phyloP scores from a whole-genome alignment of 2,113 vertebrate genomes.

The Myxocyprinus asiaticus region DNA sequence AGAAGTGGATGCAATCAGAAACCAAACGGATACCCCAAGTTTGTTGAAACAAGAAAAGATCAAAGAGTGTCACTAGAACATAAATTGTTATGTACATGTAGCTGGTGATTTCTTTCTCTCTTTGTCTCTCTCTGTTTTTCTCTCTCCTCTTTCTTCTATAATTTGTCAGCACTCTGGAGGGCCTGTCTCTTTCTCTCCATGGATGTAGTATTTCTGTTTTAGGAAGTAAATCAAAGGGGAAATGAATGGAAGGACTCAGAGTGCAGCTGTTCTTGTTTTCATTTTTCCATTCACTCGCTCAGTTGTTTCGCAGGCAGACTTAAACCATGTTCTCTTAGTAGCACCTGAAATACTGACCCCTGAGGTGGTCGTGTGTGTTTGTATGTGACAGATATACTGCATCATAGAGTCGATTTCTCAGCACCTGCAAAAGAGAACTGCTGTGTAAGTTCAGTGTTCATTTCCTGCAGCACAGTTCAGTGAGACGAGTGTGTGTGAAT shows the following conservation, averaged over 20 bases:
- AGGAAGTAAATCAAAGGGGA: constrained; percentile 34
- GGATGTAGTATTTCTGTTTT: constrained; percentile 34
- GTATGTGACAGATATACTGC: constrained; percentile 57
- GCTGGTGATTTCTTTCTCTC: background rate
- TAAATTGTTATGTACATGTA: background rate
- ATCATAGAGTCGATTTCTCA: constrained; percentile 61
- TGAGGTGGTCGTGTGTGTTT: constrained; percentile 48
- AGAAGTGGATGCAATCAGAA: background rate
- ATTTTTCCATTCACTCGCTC: constrained; percentile 20
- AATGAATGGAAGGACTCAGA: constrained; percentile 15
- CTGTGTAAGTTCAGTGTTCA: constrained; percentile 39
- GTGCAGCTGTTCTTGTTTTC: constrained; percentile 26
- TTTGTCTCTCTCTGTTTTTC: constrained; percentile 13
- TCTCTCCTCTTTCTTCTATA: background rate
- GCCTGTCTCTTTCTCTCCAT: constrained; percentile 19
- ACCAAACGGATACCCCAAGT: background rate
- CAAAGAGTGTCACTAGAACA: background rate
- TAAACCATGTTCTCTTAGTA: constrained; percentile 45
- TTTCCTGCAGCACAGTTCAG: constrained; percentile 50
- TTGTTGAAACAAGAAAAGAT: background rate
- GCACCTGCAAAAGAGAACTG: constrained; percentile 54
- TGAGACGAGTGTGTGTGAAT: constrained; percentile 41
- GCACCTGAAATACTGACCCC: constrained; percentile 57
- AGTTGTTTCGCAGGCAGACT: constrained; percentile 25
- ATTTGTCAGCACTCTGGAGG: constrained; percentile 13